These are phyloP conservation scores for Ryuthela nishihirai DNA, from an alignment of 2,888 invertebrate species.

Conservation along the genomic window DNA sequence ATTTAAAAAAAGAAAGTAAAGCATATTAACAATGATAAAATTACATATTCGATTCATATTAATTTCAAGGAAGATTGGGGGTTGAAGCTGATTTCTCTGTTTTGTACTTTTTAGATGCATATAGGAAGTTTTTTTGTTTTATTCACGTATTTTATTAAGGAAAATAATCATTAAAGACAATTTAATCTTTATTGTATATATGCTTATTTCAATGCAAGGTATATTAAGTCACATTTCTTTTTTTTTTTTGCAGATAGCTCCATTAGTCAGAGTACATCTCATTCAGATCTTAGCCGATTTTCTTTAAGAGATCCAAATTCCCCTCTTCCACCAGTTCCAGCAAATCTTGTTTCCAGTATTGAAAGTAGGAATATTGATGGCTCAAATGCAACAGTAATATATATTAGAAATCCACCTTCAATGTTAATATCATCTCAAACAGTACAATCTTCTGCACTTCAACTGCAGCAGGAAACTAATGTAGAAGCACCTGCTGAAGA, in stretches of 20 bases:
- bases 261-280: too few species aligned
- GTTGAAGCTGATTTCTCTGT: too few species aligned
- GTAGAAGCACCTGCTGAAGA: background rate
- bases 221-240: background rate
- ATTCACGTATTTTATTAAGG: too few species aligned
- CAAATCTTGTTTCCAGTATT: background rate
- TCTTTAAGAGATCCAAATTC: constrained; percentile 38
- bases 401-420: constrained; percentile 20
- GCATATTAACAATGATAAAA: too few species aligned
- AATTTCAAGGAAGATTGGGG: too few species aligned
- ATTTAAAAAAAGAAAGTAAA: too few species aligned
- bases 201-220: background rate
- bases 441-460: constrained; percentile 3
- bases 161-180: too few species aligned
- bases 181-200: too few species aligned
- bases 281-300: constrained; percentile 24
- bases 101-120: too few species aligned
- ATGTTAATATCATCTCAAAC: constrained; percentile 3
- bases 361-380: background rate
- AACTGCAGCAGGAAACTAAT: background rate
- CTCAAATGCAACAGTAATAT: constrained; percentile 10
- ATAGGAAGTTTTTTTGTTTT: too few species aligned
- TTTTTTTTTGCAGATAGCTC: too few species aligned
- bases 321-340: constrained; percentile 39
- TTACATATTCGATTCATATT: too few species aligned